Base-by-base conservation (phyloP, 2,113 vertebrate species). In the Oenanthe melanoleuca region DNA sequence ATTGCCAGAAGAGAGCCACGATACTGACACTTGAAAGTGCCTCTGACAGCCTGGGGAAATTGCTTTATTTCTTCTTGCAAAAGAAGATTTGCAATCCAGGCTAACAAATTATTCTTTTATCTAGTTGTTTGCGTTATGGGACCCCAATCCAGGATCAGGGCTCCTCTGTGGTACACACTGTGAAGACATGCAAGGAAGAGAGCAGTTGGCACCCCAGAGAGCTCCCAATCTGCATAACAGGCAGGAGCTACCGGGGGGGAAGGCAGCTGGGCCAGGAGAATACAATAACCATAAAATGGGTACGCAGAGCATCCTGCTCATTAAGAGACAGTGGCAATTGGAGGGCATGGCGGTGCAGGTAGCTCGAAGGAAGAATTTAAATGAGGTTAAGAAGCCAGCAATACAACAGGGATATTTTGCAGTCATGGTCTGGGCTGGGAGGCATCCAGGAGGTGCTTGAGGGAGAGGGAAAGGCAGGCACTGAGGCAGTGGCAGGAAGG, bases 331-430 rank as follows among this genome's bases (percentile, higher is more conserved):
- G 94, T 94, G 80, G 71, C 81, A 96, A 96, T 96, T 97, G 90
- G 92, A 89, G 92, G 93, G 89, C 88, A 96, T 86, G 29, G 2
- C 45, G 37, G 60, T 90, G 71, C 53, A 90, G 79, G 89, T 97
- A 93, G 91, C 94, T 96, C 66, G 94, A 93, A 95, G 96, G 94
- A 95, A 95, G 88, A 95, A 96, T 96, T 94, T 93, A 94, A 96
- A 96, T 97, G 93, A 97, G 60, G 87, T 89, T 96, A 96, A 95
- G 88, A 94, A 92, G 56, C 44, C 82, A 78, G n/a, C 52, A 96
- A 95, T 94, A 93, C 90, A 93, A 89, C 74, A 89, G 93, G 95
- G 93, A 89, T 94, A 88, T 95, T 96, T 91, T 94, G 47, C 89
- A 96, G 81, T 89, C 89, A 78, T 93, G 79, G 44, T 78, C 77